Percentiles rank a stretch among this genome's conserved stretches.
phyloP scores from a whole-genome alignment of 2,113 vertebrate species.

The Esox niger region DNA sequence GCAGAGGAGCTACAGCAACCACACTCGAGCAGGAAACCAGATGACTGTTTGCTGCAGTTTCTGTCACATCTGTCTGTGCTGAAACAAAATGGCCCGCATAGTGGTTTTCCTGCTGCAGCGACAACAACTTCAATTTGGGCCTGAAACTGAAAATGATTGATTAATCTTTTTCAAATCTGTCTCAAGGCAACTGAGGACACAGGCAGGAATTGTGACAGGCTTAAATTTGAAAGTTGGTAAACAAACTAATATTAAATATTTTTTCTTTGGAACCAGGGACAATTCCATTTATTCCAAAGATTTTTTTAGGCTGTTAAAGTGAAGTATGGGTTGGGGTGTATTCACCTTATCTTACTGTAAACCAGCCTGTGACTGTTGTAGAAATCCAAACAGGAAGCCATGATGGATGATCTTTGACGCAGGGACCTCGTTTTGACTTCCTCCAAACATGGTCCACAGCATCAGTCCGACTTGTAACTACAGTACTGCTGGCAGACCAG shows the following conservation, averaged over 20 bases:
- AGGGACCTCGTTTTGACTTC: constrained; percentile 49
- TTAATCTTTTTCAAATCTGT: no score
- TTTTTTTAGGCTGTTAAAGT: background rate
- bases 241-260: no score
- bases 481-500: background rate
- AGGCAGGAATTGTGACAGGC: no score
- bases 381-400: constrained; percentile 63
- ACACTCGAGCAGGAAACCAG: constrained; percentile 62
- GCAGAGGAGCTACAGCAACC: constrained; percentile 41
- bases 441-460: constrained; percentile 34
- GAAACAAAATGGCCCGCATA: no score
- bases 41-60: constrained; percentile 45
- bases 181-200: no score
- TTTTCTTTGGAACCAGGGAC: no score
- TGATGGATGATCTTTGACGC: constrained; percentile 58
- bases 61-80: background rate
- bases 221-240: no score
- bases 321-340: background rate
- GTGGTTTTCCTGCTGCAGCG: no score
- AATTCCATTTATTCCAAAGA: no score
- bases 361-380: constrained; percentile 1
- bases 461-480: background rate
- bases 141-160: no score
- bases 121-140: no score
- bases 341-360: background rate